Conservation (phyloP, 1,140 invertebrate genomes). For the Monochamus saltuarius region DNA sequence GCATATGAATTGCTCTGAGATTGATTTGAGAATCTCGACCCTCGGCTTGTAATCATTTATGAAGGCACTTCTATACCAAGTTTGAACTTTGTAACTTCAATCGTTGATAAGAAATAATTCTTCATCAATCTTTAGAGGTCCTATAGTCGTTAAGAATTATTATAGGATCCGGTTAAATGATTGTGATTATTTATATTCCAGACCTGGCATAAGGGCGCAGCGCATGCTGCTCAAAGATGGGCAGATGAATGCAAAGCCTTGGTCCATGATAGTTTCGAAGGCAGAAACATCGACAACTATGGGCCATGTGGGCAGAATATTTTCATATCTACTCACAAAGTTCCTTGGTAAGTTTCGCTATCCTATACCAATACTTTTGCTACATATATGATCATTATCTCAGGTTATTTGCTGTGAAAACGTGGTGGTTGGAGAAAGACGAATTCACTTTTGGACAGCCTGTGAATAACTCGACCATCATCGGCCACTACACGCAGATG, state of each 20-base stretch:
- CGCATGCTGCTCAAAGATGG: slow-evolving; percentile 71
- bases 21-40: too few relatives aligned
- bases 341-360: slow-evolving; percentile 68
- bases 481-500: slow-evolving; percentile 83
- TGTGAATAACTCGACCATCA: slow-evolving; percentile 61
- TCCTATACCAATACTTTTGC: not conserved
- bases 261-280: slow-evolving; percentile 67
- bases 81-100: too few relatives aligned
- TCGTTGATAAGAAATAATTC: too few relatives aligned
- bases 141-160: too few relatives aligned
- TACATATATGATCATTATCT: slow-evolving; percentile 26
- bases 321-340: slow-evolving; percentile 75
- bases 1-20: too few relatives aligned
- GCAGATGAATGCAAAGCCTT: slow-evolving; percentile 70
- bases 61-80: too few relatives aligned
- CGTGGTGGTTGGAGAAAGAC: slow-evolving; percentile 75
- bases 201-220: slow-evolving; percentile 72
- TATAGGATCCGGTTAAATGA: too few relatives aligned
- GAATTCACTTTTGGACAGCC: slow-evolving; percentile 71
- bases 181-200: too few relatives aligned
- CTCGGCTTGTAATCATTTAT: too few relatives aligned
- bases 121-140: too few relatives aligned
- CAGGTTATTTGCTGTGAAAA: slow-evolving; percentile 79
- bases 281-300: slow-evolving; percentile 65
- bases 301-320: slow-evolving; percentile 82